phyloP scores from a whole-genome alignment of 2,888 invertebrate species.

The Deladenus siricidicola region DNA sequence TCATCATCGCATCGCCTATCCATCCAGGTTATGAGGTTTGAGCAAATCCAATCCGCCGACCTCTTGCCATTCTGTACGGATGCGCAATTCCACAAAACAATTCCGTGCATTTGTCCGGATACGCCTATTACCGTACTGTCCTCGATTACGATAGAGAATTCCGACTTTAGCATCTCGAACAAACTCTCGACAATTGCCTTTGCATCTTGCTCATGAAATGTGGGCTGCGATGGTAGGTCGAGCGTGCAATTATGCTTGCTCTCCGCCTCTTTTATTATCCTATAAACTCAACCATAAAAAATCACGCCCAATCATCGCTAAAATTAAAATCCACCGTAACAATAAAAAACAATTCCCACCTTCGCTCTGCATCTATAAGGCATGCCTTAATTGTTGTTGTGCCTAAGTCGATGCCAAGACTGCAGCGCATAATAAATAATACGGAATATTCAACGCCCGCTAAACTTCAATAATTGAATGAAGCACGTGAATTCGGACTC shows the following conservation, averaged over 20 bases:
- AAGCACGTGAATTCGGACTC: no score
- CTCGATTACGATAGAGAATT: background rate
- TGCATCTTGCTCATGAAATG: constrained; percentile 16
- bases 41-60: constrained; percentile 4
- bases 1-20: constrained; percentile 19
- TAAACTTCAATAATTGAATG: no score
- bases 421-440: background rate
- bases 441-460: no score
- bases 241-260: constrained; percentile 12
- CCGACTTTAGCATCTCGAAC: constrained; percentile 4
- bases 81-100: constrained; percentile 21
- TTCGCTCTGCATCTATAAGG: constrained; percentile 10
- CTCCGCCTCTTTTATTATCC: constrained; percentile 9
- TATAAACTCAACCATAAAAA: constrained; percentile 2
- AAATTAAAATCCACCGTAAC: no score
- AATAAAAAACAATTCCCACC: background rate
- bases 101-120: constrained; percentile 30
- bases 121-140: constrained; percentile 4
- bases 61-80: background rate
- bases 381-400: constrained; percentile 23
- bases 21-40: constrained; percentile 31
- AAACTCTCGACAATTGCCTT: constrained; percentile 7
- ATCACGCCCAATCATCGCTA: no score
- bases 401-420: constrained; percentile 25
- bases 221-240: background rate